These are phyloP conservation scores for Coreius guichenoti DNA, from an alignment of 2,797 vertebrate genomes.

Conservation along the genomic window DNA sequence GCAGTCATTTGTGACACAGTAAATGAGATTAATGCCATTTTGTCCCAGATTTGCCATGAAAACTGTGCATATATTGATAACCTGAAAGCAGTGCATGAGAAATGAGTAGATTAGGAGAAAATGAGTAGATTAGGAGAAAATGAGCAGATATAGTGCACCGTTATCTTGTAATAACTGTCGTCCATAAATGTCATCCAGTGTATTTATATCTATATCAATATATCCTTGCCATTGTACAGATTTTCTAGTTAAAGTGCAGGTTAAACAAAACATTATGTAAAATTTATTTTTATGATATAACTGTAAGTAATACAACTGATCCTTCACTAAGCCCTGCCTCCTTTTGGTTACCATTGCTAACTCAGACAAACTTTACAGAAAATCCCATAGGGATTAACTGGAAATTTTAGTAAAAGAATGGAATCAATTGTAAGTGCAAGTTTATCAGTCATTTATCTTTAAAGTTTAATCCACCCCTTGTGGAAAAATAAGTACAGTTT, in stretches of 20 bases:
- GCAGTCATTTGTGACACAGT: conserved; percentile 31
- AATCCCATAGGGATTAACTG: neutral
- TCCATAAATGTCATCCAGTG: neutral
- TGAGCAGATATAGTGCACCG: neutral
- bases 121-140: neutral
- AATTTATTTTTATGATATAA: neutral
- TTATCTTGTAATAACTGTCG: neutral
- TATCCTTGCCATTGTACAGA: neutral
- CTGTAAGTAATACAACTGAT: neutral
- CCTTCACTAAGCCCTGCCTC: neutral
- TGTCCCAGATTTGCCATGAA: conserved; percentile 25
- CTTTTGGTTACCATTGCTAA: neutral
- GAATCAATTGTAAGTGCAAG: neutral
- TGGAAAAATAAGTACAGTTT: neutral
- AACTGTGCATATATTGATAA: conserved; percentile 38
- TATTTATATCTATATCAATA: too few relatives aligned
- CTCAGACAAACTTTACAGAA: neutral
- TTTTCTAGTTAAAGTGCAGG: neutral
- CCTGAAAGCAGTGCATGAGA: neutral
- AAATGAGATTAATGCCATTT: conserved; percentile 36
- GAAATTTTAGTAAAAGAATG: neutral
- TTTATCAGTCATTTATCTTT: neutral
- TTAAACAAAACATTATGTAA: neutral
- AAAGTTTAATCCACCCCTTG: neutral
- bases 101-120: conserved; percentile 4